Percentiles rank a stretch among this genome's conserved stretches.
phyloP scores from a whole-genome alignment of 2,888 invertebrate genomes.

The Diplazon laetatorius region DNA sequence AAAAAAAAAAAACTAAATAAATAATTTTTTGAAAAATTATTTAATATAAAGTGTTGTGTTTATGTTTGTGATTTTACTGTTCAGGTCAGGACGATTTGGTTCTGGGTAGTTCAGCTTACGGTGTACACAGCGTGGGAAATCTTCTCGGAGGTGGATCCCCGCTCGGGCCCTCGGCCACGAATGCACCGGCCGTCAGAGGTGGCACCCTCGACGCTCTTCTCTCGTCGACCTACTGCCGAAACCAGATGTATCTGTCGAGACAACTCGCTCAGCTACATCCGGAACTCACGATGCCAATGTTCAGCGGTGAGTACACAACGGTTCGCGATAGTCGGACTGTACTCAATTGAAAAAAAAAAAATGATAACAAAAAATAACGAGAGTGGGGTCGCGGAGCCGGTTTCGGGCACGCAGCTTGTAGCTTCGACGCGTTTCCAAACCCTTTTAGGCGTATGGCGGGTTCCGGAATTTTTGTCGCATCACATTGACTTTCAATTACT shows the following conservation, averaged over 20 bases:
- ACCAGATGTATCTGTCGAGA: conserved; percentile 95
- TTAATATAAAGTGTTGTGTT: neutral
- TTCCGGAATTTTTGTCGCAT: no score
- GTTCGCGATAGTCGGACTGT: neutral
- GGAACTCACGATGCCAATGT: conserved; percentile 99
- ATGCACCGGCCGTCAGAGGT: conserved; percentile 75
- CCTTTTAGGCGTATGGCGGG: no score
- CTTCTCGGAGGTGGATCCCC: conserved; percentile 54
- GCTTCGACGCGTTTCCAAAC: no score
- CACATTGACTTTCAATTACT: no score
- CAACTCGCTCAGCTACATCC: conserved; percentile 97
- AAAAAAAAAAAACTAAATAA: no score
- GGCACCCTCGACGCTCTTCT: conserved; percentile 94
- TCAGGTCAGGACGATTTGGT: conserved; percentile 75
- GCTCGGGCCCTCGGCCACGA: conserved; percentile 67
- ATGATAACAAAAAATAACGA: neutral
- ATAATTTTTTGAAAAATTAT: neutral
- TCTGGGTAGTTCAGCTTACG: conserved; percentile 69
- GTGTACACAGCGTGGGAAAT: conserved; percentile 33
- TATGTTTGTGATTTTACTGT: conserved; percentile 8
- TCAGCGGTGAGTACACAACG: conserved; percentile 93
- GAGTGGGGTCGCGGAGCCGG: neutral
- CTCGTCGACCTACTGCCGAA: conserved; percentile 94
- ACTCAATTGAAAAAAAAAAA: neutral
- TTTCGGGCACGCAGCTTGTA: neutral